phyloP scores from a whole-genome alignment of 2,888 invertebrate species.

The Drosophila picticornis region DNA sequence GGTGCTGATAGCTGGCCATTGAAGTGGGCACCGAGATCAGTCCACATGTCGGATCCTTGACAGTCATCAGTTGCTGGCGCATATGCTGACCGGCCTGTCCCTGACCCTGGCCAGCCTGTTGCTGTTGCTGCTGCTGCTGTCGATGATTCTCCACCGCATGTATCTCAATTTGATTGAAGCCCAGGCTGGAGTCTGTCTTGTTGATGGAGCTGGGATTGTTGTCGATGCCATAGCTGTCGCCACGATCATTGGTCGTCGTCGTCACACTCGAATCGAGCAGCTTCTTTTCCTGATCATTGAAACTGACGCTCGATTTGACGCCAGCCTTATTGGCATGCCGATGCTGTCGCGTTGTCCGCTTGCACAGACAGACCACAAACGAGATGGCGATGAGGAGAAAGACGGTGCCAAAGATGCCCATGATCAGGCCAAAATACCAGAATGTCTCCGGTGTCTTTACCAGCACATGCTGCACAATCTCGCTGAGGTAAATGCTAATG shows the following conservation, averaged over 20 bases:
- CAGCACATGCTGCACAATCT: slow-evolving; percentile 87
- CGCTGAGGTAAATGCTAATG: slow-evolving; percentile 88
- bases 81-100: slow-evolving; percentile 58
- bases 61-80: slow-evolving; percentile 80
- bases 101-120: slow-evolving; percentile 46
- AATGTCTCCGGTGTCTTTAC: slow-evolving; percentile 90
- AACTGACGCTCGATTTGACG: slow-evolving; percentile 92
- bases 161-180: slow-evolving; percentile 88
- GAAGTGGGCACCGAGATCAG: slow-evolving; percentile 82
- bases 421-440: slow-evolving; percentile 90
- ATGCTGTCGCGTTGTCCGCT: slow-evolving; percentile 86
- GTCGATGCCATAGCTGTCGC: slow-evolving; percentile 87
- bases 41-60: slow-evolving; percentile 82
- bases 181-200: slow-evolving; percentile 86
- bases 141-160: slow-evolving; percentile 86
- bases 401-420: slow-evolving; percentile 89
- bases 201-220: slow-evolving; percentile 87
- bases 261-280: slow-evolving; percentile 92
- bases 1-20: slow-evolving; percentile 65
- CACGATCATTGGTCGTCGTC: slow-evolving; percentile 89
- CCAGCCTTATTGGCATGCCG: slow-evolving; percentile 88
- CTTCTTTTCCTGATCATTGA: slow-evolving; percentile 95
- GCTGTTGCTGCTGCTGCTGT: slow-evolving; percentile 59
- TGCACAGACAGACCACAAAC: slow-evolving; percentile 87
- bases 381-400: slow-evolving; percentile 87